Evolutionary conservation across 2,888 invertebrate species (phyloP).

Genomic region (Itoplectis maculator): DNA sequence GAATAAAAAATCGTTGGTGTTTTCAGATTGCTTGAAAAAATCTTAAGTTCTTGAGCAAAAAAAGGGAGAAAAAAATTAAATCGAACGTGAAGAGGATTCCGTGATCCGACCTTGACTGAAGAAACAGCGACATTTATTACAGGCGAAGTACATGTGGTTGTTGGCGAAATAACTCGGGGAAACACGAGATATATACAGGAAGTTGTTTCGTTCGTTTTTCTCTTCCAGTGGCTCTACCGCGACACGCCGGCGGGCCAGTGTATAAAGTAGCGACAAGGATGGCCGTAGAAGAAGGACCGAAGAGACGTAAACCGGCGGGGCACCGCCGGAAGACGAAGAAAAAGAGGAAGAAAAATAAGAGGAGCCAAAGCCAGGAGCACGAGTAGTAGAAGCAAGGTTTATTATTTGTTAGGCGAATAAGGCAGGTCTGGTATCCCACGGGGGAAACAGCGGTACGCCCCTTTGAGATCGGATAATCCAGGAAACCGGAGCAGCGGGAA

Average conservation of each 20-base stretch:
- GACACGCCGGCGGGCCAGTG: slow-evolving; percentile 53
- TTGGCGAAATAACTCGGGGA: slow-evolving; percentile 51
- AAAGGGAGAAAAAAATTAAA: slow-evolving; percentile 1
- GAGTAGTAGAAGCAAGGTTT: slow-evolving; percentile 61
- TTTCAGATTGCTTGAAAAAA: not conserved
- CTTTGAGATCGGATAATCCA: slow-evolving; percentile 80
- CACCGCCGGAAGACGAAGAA: slow-evolving; percentile 26
- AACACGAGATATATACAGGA: slow-evolving; percentile 45
- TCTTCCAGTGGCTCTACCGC: slow-evolving; percentile 19
- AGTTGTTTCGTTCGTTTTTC: slow-evolving; percentile 51
- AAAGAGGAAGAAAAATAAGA: slow-evolving; percentile 33
- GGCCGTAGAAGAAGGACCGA: slow-evolving; percentile 27
- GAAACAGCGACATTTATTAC: slow-evolving; percentile 31
- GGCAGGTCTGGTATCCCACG: slow-evolving; percentile 59
- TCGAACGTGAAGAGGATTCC: not conserved
- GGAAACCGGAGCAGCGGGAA: slow-evolving; percentile 72
- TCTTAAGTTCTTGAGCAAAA: not conserved
- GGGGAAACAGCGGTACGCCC: slow-evolving; percentile 58
- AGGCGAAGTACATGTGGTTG: slow-evolving; percentile 18
- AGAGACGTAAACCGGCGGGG: slow-evolving; percentile 55
- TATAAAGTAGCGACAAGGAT: slow-evolving; percentile 60
- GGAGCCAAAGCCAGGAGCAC: slow-evolving; percentile 49
- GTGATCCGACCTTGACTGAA: slow-evolving; percentile 15
- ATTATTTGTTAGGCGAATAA: slow-evolving; percentile 68
- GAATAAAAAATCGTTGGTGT: not conserved